Evolutionary conservation across 53 echinoderm and acorn worm species (phyloP).

Genomic region (Paracentrotus lividus): DNA sequence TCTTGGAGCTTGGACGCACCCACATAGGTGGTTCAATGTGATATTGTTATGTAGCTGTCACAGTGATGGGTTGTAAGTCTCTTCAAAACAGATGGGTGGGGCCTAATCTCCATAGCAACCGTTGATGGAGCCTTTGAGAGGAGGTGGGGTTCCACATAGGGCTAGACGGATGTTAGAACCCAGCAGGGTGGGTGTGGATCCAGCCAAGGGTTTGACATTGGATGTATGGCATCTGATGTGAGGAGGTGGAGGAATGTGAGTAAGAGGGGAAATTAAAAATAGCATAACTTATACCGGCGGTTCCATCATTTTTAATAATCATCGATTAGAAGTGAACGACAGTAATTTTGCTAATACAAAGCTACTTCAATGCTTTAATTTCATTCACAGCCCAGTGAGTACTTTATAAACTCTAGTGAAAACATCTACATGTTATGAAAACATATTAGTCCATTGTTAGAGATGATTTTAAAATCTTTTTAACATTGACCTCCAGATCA

Average conservation of each 20-base stretch:
- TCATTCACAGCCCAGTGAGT: too few species aligned
- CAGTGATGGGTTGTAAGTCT: slow-evolving; percentile 78
- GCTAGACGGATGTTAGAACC: slow-evolving; percentile 84
- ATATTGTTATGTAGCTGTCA: slow-evolving; percentile 80
- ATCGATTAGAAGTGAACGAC: too few species aligned
- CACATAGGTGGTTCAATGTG: slow-evolving; percentile 94
- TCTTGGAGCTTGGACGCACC: slow-evolving; percentile 95
- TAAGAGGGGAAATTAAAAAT: too few species aligned
- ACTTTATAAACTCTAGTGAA: too few species aligned
- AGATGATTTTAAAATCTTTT: too few species aligned
- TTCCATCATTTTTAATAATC: too few species aligned
- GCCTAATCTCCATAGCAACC: slow-evolving; percentile 96
- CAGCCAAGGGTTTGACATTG: slow-evolving; percentile 85
- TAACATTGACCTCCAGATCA: too few species aligned
- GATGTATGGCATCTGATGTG: slow-evolving; percentile 89
- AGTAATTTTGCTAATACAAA: too few species aligned
- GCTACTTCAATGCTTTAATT: too few species aligned
- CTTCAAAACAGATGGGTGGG: slow-evolving; percentile 97
- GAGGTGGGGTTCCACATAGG: slow-evolving; percentile 89
- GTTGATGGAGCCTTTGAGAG: slow-evolving; percentile 82
- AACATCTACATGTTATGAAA: too few species aligned
- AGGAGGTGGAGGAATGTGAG: not conserved
- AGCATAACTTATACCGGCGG: too few species aligned
- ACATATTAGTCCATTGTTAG: too few species aligned
- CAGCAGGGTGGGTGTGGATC: slow-evolving; percentile 78